phyloP scores from a whole-genome alignment of 2,888 invertebrate species.

The Pammene aurita region DNA sequence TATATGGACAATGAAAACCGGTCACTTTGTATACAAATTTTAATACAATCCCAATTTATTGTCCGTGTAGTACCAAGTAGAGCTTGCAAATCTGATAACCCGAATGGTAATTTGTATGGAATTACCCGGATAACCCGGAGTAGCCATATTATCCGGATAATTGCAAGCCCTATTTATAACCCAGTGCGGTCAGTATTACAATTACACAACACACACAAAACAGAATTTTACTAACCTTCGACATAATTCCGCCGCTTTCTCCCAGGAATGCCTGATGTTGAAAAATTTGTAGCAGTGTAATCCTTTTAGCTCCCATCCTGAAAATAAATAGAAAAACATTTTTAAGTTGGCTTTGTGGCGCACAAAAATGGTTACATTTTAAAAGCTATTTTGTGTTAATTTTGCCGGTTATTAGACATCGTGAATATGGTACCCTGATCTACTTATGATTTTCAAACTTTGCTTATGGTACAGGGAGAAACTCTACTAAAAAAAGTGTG shows the following conservation, averaged over 20 bases:
- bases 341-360: constrained; percentile 46
- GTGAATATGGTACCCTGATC: background rate
- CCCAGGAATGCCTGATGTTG: constrained; percentile 97
- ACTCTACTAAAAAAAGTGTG: constrained; percentile 42
- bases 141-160: too few species aligned
- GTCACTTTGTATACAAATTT: too few species aligned
- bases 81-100: too few species aligned
- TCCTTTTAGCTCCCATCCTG: constrained; percentile 97
- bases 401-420: background rate
- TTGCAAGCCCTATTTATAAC: too few species aligned
- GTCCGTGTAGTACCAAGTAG: too few species aligned
- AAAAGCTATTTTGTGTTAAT: too few species aligned
- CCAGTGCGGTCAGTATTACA: too few species aligned
- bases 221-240: constrained; percentile 89
- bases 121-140: too few species aligned
- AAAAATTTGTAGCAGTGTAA: constrained; percentile 97
- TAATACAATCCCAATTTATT: too few species aligned
- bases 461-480: constrained; percentile 16
- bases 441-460: background rate
- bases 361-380: constrained; percentile 51
- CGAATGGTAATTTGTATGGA: too few species aligned
- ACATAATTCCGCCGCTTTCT: constrained; percentile 96
- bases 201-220: background rate
- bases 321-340: constrained; percentile 66
- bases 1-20: too few species aligned